Evolutionary conservation across 2,113 vertebrate genomes (phyloP), one percentile per base, ranked within the genome.

Genomic region (Cephalopterus ornatus): DNA sequence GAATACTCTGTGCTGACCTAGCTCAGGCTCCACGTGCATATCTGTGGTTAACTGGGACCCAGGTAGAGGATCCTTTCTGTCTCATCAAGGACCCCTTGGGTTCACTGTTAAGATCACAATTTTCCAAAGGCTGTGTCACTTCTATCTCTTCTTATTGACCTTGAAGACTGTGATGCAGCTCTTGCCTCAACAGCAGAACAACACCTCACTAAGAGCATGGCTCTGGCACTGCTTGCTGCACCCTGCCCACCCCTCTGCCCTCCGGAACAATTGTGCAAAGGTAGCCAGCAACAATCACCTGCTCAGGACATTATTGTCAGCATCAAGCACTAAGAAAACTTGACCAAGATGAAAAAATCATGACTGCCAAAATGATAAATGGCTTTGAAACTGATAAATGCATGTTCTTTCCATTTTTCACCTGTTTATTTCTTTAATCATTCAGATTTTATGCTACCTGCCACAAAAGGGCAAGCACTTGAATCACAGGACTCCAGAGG

Each of bases 21-120:
- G 58, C 71, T 85, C 50, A 93, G 66, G 84, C 32, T 91, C 58
- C 62, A 26, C 10, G 24, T 72, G 71, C 55, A 66, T 21, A 68
- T 19, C 53, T 73, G 21, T 62, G 85, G 5, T 67, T 79, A 52
- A 28, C 50, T 80, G 65, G 52, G 47, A 86, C 47, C 39, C 67
- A 90, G 62, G 72, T 9, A 94, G 63, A 85, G 59, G 46, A 83
- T 53, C 49, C 61, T 82, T 88, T 92, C 58, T 86, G 33, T 50
- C 68, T 92, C 59, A 75, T 33, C 88, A 56, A 65, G 32, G 49
- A 39, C 12, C 44, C n/a, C 71, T 73, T 72, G 39, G 33, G 23
- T 32, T 32, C 89, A 50, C 39, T 78, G 65, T 80, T 87, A 50
- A 85, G 73, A 28, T 42, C 75, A 67, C 79, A 55, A 3, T n/a